A percentile compares a stretch with the other conserved stretches of the same genome.
phyloP scores from a whole-genome alignment of 2,888 invertebrate species.

The Andrena fulva region DNA sequence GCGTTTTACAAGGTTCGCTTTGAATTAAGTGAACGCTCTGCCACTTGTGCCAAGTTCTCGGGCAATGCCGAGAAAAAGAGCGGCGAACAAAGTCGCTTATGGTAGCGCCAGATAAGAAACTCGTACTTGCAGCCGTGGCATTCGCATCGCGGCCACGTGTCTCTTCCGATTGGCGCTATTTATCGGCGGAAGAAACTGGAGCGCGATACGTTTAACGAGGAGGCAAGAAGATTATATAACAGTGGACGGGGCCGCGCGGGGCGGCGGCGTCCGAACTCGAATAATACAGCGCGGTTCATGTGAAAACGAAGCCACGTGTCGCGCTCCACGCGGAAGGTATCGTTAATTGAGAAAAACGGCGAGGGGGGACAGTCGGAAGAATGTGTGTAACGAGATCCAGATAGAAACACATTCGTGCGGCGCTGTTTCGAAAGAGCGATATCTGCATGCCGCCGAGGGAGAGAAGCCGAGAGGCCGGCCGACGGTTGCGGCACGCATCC shows the following conservation, averaged over 20 bases:
- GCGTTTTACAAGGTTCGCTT: slow-evolving; percentile 19
- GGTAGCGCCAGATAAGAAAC: slow-evolving; percentile 66
- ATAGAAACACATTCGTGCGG: slow-evolving; percentile 42
- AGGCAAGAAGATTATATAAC: slow-evolving; percentile 14
- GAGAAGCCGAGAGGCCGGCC: slow-evolving; percentile 33
- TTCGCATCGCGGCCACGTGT: slow-evolving; percentile 60
- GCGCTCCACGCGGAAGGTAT: slow-evolving; percentile 31
- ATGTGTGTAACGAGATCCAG: slow-evolving; percentile 42
- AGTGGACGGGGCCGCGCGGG: not conserved
- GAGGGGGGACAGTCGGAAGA: slow-evolving; percentile 46
- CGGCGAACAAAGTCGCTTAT: slow-evolving; percentile 59
- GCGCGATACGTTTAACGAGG: not conserved
- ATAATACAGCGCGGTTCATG: not conserved
- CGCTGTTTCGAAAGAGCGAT: slow-evolving; percentile 51
- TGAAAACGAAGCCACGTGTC: slow-evolving; percentile 5
- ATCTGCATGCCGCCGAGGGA: slow-evolving; percentile 55
- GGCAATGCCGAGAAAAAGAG: slow-evolving; percentile 52
- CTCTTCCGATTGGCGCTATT: slow-evolving; percentile 52
- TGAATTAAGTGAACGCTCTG: slow-evolving; percentile 30
- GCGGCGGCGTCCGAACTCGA: not conserved
- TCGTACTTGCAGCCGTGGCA: slow-evolving; percentile 53
- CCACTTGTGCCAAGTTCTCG: slow-evolving; percentile 52
- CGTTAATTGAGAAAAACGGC: slow-evolving; percentile 58
- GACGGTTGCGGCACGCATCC: slow-evolving; percentile 62
- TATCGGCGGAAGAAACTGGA: slow-evolving; percentile 33